phyloP scores from a whole-genome alignment of 92 coral and sea anemone genomes.

The Bergia sp. region DNA sequence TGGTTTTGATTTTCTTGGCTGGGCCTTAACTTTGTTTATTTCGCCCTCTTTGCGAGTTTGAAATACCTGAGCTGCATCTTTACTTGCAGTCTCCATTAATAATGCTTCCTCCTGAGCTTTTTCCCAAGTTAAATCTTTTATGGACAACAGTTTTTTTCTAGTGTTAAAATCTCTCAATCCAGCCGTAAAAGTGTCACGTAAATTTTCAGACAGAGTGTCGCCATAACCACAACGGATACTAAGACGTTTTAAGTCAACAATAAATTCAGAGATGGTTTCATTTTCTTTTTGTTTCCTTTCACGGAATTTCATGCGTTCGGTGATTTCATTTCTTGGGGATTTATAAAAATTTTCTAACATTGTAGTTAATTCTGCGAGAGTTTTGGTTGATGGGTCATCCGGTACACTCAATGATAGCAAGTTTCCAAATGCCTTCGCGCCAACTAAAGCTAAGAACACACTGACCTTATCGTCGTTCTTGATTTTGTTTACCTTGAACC shows the following conservation, averaged over 20 bases:
- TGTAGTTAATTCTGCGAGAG: conserved; percentile 1
- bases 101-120: conserved; percentile 44
- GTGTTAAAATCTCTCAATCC: conserved; percentile 26
- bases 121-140: conserved; percentile 35
- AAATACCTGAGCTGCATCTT: conserved; percentile 37
- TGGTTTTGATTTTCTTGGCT: conserved; percentile 30
- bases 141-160: conserved; percentile 44
- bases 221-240: conserved; percentile 6
- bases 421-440: conserved; percentile 9
- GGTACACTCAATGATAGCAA: conserved; percentile 5
- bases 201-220: conserved; percentile 24
- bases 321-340: conserved; percentile 11
- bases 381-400: too few relatives aligned
- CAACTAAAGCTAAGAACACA: background rate
- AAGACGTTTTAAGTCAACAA: conserved; percentile 30
- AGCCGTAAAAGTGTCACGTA: conserved; percentile 13
- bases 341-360: conserved; percentile 6
- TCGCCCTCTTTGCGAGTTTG: background rate
- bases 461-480: conserved; percentile 11
- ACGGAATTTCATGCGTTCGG: conserved; percentile 36
- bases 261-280: conserved; percentile 24
- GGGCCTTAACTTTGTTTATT: conserved; percentile 32
- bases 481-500: conserved; percentile 16
- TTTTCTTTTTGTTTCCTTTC: conserved; percentile 16
- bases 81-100: conserved; percentile 52